Conservation (phyloP, 2,888 invertebrate species). For the Tineola bisselliella region DNA sequence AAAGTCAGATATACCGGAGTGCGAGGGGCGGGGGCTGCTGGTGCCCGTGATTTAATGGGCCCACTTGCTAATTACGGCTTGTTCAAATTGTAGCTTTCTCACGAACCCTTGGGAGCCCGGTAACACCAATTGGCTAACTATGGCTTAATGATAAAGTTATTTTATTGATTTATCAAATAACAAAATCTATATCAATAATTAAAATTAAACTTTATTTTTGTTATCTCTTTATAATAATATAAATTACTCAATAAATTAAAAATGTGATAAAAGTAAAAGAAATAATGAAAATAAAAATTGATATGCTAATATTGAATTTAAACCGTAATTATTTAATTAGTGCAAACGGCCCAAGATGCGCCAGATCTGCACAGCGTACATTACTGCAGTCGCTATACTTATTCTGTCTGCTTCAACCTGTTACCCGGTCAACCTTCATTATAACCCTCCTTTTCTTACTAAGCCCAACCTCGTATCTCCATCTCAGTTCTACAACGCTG, state of each 20-base stretch:
- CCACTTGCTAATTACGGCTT: slow-evolving; percentile 64
- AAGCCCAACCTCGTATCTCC: slow-evolving; percentile 18
- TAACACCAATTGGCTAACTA: slow-evolving; percentile 8
- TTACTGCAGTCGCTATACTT: slow-evolving; percentile 58
- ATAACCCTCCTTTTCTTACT: slow-evolving; percentile 27
- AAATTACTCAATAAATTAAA: no score
- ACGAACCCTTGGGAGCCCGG: slow-evolving; percentile 28
- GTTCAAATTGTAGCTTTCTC: slow-evolving; percentile 67
- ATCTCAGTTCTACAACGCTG: slow-evolving; percentile 39
- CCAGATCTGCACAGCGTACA: slow-evolving; percentile 35
- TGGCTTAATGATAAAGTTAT: not conserved
- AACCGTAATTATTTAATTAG: slow-evolving; percentile 17
- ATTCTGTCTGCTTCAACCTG: slow-evolving; percentile 60
- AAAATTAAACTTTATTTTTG: no score
- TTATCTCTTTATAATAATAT: not conserved
- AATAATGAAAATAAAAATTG: slow-evolving; percentile 16
- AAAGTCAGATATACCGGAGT: slow-evolving; percentile 12
- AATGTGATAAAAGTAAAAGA: not conserved
- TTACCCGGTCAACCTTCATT: slow-evolving; percentile 60
- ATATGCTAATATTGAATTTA: not conserved
- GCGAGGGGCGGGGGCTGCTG: slow-evolving; percentile 19
- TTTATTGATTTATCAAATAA: slow-evolving; percentile 14
- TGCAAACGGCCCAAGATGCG: slow-evolving; percentile 38
- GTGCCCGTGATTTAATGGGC: slow-evolving; percentile 57
- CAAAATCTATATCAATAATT: no score